Evolutionary conservation across 1,140 invertebrate species (phyloP).

Genomic region (Heliconius hewitsoni): DNA sequence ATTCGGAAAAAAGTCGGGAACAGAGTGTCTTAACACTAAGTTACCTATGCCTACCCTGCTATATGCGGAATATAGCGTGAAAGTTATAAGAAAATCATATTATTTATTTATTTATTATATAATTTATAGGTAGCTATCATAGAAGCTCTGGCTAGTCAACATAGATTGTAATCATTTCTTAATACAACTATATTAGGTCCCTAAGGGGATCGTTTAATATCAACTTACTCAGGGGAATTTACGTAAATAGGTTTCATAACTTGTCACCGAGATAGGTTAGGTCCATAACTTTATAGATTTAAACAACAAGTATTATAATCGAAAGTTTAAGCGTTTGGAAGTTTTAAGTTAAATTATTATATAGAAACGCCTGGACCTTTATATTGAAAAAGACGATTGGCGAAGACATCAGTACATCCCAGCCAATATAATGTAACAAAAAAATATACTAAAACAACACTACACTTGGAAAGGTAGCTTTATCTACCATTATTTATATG

Average conservation of each 20-base stretch:
- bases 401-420: too few relatives aligned
- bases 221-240: slow-evolving; percentile 8
- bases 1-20: too few relatives aligned
- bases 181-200: background rate
- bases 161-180: slow-evolving; percentile 13
- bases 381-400: background rate
- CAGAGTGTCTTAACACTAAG: too few relatives aligned
- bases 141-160: background rate
- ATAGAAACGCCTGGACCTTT: background rate
- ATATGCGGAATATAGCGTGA: too few relatives aligned
- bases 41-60: too few relatives aligned
- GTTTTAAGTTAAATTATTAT: slow-evolving; percentile 5
- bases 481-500: slow-evolving; percentile 24
- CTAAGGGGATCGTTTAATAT: background rate
- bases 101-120: too few relatives aligned
- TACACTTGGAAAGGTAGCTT: background rate
- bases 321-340: slow-evolving; percentile 9
- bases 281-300: slow-evolving; percentile 8
- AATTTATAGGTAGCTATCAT: too few relatives aligned
- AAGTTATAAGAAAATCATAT: too few relatives aligned
- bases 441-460: background rate
- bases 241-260: slow-evolving; percentile 12
- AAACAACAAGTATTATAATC: slow-evolving; percentile 12
- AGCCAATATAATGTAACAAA: too few relatives aligned
- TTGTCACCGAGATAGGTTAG: slow-evolving; percentile 4